Evolutionary conservation across 2,888 invertebrate genomes (phyloP), one percentile per base, ranked within the genome.

Genomic region (Melipona bicolor): DNA sequence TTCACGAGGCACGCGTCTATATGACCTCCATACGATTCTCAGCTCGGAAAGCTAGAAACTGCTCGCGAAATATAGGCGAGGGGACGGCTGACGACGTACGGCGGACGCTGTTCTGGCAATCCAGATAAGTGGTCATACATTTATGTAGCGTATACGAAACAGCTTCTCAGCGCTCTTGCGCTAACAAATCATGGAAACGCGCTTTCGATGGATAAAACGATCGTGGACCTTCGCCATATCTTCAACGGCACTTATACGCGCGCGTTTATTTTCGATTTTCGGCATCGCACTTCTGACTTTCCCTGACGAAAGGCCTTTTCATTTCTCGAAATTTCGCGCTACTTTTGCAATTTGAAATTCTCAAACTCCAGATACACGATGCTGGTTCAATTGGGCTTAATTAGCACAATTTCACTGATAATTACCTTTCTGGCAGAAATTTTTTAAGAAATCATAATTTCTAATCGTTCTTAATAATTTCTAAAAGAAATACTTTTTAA

Each of bases 61-160:
- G 77, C 86, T 1, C 9, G 90, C 52, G 89, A 90, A 93, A 75
- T 81, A 76, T 75, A 72, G 50, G 76, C 92, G 91, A 90, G 81
- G 86, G 87, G 77, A 88, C 79, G 87, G 83, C 87, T 86, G 49
- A 43, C 64, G 13, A n/a, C 90, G 49, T 9, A 36, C 61, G 9
- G 36, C 90, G 88, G 92, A 92, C 92, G 92, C 27, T 68, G 92
- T 89, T 91, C 91, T 89, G 86, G 91, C 94, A 94, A 94, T 94
- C 93, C 93, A 91, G 93, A 94, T 94, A 94, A 94, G 94, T 94
- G 94, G 94, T 93, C 94, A 94, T 94, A 92, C 94, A 94, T 94
- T 94, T 94, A 94, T 94, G 94, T 91, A 94, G 90, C 82, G 79
- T 73, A 79, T 81, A 81, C 79, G 75, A 69, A 78, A 69, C 67